phyloP scores from a whole-genome alignment of 1,140 invertebrate genomes.

The Drosophila baimaii region DNA sequence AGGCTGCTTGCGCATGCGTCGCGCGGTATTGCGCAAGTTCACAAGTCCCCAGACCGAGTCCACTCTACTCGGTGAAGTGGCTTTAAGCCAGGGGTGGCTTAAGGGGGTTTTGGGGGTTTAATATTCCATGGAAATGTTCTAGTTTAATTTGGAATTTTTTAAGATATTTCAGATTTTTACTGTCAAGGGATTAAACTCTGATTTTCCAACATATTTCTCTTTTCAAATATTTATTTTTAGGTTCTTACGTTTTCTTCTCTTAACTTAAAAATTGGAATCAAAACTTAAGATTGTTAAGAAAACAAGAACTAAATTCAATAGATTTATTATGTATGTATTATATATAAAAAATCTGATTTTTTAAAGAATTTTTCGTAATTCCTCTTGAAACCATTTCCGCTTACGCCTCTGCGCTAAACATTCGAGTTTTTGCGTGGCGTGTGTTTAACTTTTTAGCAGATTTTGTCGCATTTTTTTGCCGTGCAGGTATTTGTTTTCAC shows the following conservation, averaged over 20 bases:
- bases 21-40: slow-evolving; percentile 71
- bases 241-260: no score
- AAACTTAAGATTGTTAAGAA: no score
- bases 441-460: slow-evolving; percentile 65
- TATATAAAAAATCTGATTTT: not conserved
- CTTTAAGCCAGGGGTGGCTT: slow-evolving; percentile 25
- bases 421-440: slow-evolving; percentile 37
- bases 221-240: no score
- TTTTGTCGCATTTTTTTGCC: slow-evolving; percentile 72
- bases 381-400: not conserved
- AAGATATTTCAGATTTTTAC: no score
- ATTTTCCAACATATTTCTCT: no score
- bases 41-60: slow-evolving; percentile 24
- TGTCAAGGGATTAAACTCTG: no score
- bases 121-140: not conserved
- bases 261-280: no score
- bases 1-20: slow-evolving; percentile 60
- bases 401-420: not conserved
- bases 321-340: not conserved
- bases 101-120: not conserved
- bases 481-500: slow-evolving; percentile 68
- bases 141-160: not conserved
- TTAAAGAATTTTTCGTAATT: not conserved
- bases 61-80: slow-evolving; percentile 15
- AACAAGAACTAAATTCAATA: no score